Base-by-base conservation (phyloP, 2,888 invertebrate species). In the Cartodere bifasciata region DNA sequence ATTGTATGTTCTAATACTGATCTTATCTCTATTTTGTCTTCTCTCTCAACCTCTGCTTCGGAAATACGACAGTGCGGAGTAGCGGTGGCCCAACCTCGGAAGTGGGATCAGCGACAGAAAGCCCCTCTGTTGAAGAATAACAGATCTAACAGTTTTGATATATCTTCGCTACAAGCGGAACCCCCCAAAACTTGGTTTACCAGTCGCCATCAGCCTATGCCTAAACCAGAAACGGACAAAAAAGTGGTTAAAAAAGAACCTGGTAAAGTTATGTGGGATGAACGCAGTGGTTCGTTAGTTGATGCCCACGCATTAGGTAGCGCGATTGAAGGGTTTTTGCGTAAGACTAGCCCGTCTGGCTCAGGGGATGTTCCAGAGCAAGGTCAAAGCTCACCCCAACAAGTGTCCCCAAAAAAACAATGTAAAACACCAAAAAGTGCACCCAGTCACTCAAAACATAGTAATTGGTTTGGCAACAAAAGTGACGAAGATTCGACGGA, bases 121-220 rank as follows among this genome's bases (percentile, higher is more conserved):
- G 59, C 68, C 13, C 64, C 63, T 37, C 66, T 70, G 29, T 60
- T 78, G 33, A 75, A 72, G 39, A 78, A 75, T 40, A 78, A 73
- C 53, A 74, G 85, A 31, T 85, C 85, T 10, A 85, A 83, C 57
- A 86, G 85, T 56, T 85, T 86, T 48, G 85, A 86, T 55, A 74
- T 83, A 1, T 83, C 84, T 12, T 69, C 82, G 13, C 64, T 85
- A 22, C 37, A 48, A 7, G 33, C 48, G 23, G 28, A 41, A 37
- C 35, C 46, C 20, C 72, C 77, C 16, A 71, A 75, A 4, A 78
- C 72, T 31, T 85, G 84, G 84, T 82, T 84, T 53, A 65, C 72
- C 4, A 77, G 77, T 45, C 71, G 84, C 3, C 83, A 83, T 50
- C 80, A 82, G 49, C 84, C 85, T 0, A 24, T 40, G n/a, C 23